Base-by-base conservation (phyloP, 2,888 invertebrate genomes). In the Octonoba sinensis region DNA sequence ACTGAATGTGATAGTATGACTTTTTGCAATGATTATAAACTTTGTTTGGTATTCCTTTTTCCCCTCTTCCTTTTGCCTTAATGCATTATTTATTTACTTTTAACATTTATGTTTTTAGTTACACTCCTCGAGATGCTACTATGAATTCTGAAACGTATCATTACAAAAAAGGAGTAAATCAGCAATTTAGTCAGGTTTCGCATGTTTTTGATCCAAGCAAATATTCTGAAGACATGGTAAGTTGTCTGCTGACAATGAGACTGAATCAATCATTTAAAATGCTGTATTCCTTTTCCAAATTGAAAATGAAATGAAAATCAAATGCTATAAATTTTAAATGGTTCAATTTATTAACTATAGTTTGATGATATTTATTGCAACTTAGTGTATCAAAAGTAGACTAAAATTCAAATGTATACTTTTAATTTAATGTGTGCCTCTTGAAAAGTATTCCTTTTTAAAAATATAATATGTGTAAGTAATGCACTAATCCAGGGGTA, bases 151-250 rank as follows among this genome's bases (percentile, higher is more conserved):
- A 97, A 88, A 95, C 96, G 0, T 98, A 93, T 89, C 94, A 94
- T 88, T 99, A 96, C 88, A 96, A 96, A 87, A 93, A 94, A 86
- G 99, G 99, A 13, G 95, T 96, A 6, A 96, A 96, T 89, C 98
- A 99, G 88, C 93, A 93, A 87, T 99, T 99, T 89, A 94, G 93
- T 81, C 97, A 98, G 89, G 92, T 94, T 47, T 91, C 93, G 0
- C 97, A 97, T 88, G 91, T 95, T 74, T 95, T 99, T 87, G 94
- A 97, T 88, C 97, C 99, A 0, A 93, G 93, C 73, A 91, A 92
- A 79, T 95, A 93, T 89, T 91, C 92, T 0, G 95, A 96, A 84
- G 94, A 95, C 84, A 96, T 96, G 67, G 70, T 85, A 54, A 65
- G 64, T 15, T 36, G 36, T 36, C 11, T 36, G 36, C 36, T 36